phyloP scores from a whole-genome alignment of 2,113 vertebrate genomes.

The Python bivittatus region DNA sequence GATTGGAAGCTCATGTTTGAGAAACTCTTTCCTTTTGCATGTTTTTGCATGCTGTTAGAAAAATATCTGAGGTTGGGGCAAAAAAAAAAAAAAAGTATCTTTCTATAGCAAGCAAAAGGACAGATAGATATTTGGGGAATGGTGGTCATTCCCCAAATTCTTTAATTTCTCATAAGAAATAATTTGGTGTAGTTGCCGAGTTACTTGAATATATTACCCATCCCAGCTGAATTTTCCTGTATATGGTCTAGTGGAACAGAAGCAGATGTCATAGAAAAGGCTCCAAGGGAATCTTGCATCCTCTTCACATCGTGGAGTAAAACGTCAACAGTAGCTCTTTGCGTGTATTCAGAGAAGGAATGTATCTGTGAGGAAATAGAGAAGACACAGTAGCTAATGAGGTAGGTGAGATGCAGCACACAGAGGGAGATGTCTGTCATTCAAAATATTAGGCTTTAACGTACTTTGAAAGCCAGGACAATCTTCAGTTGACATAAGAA shows the following conservation, averaged over 20 bases:
- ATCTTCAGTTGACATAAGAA: not conserved
- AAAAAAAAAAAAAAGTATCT: not conserved
- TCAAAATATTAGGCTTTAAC: not conserved
- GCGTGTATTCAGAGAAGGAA: not conserved
- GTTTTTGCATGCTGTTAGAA: not conserved
- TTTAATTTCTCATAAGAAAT: slow-evolving; percentile 36
- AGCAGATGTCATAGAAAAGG: slow-evolving; percentile 3
- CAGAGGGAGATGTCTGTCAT: not conserved
- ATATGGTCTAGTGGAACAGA: slow-evolving; percentile 13
- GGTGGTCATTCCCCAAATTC: slow-evolving; percentile 50
- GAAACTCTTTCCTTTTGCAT: not conserved
- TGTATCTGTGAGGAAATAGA: not conserved
- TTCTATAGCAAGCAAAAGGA: not conserved
- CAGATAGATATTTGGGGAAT: slow-evolving; percentile 46
- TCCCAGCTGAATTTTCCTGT: slow-evolving; percentile 34
- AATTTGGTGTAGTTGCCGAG: slow-evolving; percentile 44
- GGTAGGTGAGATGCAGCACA: not conserved
- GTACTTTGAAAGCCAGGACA: not conserved
- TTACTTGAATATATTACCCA: slow-evolving; percentile 53
- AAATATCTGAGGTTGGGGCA: not conserved
- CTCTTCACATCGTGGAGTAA: not conserved
- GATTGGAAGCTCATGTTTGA: not conserved
- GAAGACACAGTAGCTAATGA: not conserved
- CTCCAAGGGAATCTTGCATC: not conserved
- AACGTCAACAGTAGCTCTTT: not conserved